phyloP scores from a whole-genome alignment of 2,797 vertebrate genomes.

The Peromyscus eremicus region DNA sequence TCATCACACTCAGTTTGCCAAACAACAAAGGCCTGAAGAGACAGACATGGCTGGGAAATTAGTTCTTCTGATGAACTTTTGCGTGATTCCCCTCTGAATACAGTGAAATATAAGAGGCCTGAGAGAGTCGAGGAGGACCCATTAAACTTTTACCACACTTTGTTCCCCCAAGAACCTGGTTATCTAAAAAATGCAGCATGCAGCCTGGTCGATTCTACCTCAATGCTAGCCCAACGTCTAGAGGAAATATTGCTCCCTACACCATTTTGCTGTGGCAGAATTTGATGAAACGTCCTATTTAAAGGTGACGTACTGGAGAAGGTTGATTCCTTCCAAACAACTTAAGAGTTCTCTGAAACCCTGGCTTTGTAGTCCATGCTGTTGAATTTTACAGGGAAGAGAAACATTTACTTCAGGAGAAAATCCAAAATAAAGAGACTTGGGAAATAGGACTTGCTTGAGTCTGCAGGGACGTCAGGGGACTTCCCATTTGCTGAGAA shows the following conservation, averaged over 20 bases:
- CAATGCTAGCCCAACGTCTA: neutral
- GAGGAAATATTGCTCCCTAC: neutral
- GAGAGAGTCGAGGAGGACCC: slow-evolving; percentile 50
- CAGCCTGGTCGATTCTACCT: neutral
- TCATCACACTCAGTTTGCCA: neutral
- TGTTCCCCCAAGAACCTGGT: neutral
- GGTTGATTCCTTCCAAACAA: slow-evolving; percentile 45
- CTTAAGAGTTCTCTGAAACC: slow-evolving; percentile 35
- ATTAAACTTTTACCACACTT: slow-evolving; percentile 47
- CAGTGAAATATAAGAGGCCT: slow-evolving; percentile 34
- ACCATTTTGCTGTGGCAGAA: neutral
- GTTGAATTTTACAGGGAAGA: slow-evolving; percentile 60
- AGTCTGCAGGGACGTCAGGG: slow-evolving; percentile 31
- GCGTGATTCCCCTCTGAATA: slow-evolving; percentile 11
- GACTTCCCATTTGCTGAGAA: slow-evolving; percentile 12
- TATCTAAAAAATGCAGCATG: slow-evolving; percentile 53
- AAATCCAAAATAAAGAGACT: slow-evolving; percentile 76
- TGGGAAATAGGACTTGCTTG: slow-evolving; percentile 55
- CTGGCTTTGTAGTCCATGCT: slow-evolving; percentile 29
- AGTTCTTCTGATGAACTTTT: slow-evolving; percentile 65
- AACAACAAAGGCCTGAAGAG: slow-evolving; percentile 9
- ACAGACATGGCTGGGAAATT: slow-evolving; percentile 54
- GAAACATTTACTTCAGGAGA: slow-evolving; percentile 47
- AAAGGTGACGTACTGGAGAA: neutral
- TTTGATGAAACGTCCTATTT: slow-evolving; percentile 42